Percentiles rank a stretch among this genome's conserved stretches.
These are phyloP conservation scores for Xylocopa sonorina DNA, from an alignment of 1,140 invertebrate species.

Conservation along the genomic window DNA sequence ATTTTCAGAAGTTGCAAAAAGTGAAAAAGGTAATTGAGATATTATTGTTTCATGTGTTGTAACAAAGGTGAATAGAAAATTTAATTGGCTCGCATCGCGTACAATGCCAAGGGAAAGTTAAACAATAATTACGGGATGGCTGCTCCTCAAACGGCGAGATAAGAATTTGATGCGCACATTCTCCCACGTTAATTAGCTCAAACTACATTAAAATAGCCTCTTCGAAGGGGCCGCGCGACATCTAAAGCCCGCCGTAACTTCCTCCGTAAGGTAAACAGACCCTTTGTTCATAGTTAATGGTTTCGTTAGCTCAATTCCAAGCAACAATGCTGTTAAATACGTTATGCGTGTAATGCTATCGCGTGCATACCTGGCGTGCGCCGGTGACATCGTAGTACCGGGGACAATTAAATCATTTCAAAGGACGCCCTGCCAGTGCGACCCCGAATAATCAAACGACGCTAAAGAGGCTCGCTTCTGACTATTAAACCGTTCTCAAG, in stretches of 20 bases:
- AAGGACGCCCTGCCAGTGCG: slow-evolving; percentile 2
- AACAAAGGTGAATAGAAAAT: background rate
- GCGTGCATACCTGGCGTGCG: background rate
- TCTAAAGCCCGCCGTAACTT: slow-evolving; percentile 12
- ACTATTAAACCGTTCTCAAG: slow-evolving; percentile 2
- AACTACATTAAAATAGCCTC: background rate
- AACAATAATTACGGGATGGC: background rate
- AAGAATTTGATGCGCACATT: background rate
- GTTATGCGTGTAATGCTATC: slow-evolving; percentile 8
- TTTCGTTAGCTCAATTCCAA: background rate
- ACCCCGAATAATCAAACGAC: slow-evolving; percentile 14
- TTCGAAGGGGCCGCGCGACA: background rate
- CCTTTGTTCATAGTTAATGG: slow-evolving; percentile 9
- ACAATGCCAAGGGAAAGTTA: no score
- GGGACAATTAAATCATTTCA: slow-evolving; percentile 33
- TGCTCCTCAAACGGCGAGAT: background rate
- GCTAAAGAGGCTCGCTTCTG: background rate
- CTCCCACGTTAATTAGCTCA: background rate
- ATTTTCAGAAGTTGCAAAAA: no score
- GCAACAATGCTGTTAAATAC: slow-evolving; percentile 4
- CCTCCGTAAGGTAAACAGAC: slow-evolving; percentile 13
- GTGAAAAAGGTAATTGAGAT: no score
- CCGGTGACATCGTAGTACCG: background rate
- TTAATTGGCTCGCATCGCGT: no score
- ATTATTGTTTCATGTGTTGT: no score